phyloP scores from a whole-genome alignment of 2,888 invertebrate genomes.

The Nomada fabriciana region DNA sequence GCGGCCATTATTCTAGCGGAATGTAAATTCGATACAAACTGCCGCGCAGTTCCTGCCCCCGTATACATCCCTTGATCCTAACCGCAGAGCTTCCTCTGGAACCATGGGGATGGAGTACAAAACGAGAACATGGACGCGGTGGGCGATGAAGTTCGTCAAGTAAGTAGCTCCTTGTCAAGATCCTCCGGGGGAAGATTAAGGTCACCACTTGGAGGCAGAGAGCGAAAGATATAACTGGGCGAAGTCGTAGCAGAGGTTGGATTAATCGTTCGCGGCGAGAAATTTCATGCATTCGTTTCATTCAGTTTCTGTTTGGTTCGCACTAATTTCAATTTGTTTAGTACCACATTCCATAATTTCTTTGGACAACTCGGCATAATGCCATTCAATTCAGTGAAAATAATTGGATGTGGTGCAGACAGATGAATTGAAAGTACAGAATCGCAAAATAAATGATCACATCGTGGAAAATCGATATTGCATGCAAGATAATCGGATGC shows the following conservation, averaged over 20 bases:
- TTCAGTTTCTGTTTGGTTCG: background rate
- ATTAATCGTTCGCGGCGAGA: background rate
- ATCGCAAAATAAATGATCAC: no score
- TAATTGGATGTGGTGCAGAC: background rate
- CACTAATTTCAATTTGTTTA: no score
- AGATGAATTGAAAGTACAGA: no score
- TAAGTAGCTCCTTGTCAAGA: constrained; percentile 50
- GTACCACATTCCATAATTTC: no score
- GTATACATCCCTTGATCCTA: constrained; percentile 61
- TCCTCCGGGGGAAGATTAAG: constrained; percentile 43
- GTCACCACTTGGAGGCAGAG: constrained; percentile 31
- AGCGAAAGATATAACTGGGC: constrained; percentile 1
- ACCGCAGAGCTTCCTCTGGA: constrained; percentile 31
- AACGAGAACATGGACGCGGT: constrained; percentile 46
- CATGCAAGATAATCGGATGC: background rate
- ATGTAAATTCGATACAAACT: constrained; percentile 74
- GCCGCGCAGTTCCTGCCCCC: constrained; percentile 62
- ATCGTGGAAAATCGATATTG: no score
- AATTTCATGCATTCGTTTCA: background rate
- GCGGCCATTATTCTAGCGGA: constrained; percentile 66
- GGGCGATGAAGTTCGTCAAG: constrained; percentile 55
- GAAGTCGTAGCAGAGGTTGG: background rate
- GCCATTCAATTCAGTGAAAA: no score
- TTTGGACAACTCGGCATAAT: no score
- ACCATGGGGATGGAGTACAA: constrained; percentile 8